Evolutionary conservation across 2,888 invertebrate species (phyloP).

Genomic region (Tetragnatha montana): DNA sequence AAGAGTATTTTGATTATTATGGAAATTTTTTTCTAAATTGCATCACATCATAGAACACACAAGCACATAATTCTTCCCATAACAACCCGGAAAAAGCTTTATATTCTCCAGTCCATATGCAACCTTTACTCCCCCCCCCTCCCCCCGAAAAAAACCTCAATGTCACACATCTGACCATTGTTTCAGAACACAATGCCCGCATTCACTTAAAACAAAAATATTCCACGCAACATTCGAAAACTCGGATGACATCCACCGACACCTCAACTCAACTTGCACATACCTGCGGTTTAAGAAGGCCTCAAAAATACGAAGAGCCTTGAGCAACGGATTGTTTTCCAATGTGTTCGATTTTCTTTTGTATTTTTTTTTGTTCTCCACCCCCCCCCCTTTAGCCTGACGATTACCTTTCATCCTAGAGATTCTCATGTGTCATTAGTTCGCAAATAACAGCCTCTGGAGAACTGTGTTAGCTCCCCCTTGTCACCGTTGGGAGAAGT

Average conservation of each 20-base stretch:
- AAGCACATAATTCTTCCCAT: too few relatives aligned
- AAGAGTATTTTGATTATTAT: too few relatives aligned
- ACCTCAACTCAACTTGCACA: background rate
- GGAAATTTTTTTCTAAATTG: too few relatives aligned
- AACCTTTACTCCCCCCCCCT: too few relatives aligned
- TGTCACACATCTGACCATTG: background rate
- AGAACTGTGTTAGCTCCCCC: constrained; percentile 35
- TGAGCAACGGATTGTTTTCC: constrained; percentile 20
- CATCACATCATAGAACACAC: too few relatives aligned
- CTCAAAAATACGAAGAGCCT: constrained; percentile 11
- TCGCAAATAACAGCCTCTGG: constrained; percentile 60
- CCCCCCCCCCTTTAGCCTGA: constrained; percentile 8
- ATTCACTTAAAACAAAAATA: background rate
- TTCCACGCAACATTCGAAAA: background rate
- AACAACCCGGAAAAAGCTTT: too few relatives aligned
- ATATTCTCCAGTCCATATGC: too few relatives aligned
- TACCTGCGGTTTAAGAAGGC: background rate
- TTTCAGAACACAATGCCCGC: background rate
- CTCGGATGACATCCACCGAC: background rate
- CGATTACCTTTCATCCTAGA: constrained; percentile 45
- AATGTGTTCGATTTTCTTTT: constrained; percentile 18
- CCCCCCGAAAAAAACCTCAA: too few relatives aligned
- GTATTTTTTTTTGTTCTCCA: constrained; percentile 6
- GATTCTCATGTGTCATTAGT: constrained; percentile 59
- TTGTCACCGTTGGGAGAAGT: background rate